These are phyloP conservation scores for Phyllostomus discolor DNA, from an alignment of 2,113 vertebrate species.

Conservation along the genomic window DNA sequence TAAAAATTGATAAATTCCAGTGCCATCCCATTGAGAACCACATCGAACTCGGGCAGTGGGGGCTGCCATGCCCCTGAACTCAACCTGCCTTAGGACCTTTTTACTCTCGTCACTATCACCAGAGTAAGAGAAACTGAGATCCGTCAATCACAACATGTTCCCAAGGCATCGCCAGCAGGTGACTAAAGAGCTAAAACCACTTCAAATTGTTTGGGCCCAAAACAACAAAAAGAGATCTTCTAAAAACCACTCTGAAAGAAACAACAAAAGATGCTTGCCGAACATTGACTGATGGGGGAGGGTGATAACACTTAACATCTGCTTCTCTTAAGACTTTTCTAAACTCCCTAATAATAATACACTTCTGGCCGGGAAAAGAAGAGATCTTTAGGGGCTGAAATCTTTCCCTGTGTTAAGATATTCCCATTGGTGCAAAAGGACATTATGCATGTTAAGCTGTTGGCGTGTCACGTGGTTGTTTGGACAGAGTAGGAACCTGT, in stretches of 20 bases:
- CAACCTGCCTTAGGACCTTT: background rate
- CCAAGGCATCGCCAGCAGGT: background rate
- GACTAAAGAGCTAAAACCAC: background rate
- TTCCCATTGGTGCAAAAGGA: background rate
- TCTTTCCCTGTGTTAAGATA: background rate
- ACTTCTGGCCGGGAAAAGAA: background rate
- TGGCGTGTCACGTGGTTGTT: background rate
- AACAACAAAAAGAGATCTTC: background rate
- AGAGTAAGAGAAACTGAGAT: background rate
- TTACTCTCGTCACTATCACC: background rate
- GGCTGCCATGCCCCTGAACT: background rate
- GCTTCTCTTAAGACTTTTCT: background rate
- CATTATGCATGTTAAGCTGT: background rate
- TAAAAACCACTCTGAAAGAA: background rate
- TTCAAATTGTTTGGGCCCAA: background rate
- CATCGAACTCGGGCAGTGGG: background rate
- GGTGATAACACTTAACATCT: background rate
- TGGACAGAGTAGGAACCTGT: background rate
- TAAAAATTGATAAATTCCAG: background rate
- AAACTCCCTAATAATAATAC: conserved; percentile 1
- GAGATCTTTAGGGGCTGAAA: background rate
- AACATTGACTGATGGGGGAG: background rate
- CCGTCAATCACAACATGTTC: background rate
- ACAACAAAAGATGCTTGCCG: background rate
- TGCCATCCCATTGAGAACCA: background rate